Evolutionary conservation across 2,113 vertebrate genomes (phyloP), one percentile per base, ranked within the genome.

Genomic region (Sylvietta virens): DNA sequence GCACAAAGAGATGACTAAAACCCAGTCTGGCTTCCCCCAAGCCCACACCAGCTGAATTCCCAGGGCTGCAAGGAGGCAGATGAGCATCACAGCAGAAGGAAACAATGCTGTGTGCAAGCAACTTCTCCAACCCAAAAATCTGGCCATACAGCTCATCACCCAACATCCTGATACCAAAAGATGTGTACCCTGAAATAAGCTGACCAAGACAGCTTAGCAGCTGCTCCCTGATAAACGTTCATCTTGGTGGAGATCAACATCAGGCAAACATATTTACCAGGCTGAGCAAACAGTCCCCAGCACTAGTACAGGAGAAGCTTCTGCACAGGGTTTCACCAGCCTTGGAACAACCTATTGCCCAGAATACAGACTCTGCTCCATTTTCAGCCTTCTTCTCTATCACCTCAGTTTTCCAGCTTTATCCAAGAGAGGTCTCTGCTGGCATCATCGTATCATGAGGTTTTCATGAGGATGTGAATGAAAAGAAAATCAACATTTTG

Each of bases 151-250:
- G 30, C 51, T 85, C 74, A 92, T 54, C 45, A 86, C 33, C 31
- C 53, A 90, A 60, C 13, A 44, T 1, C 1, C 17, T 79, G 45
- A 45, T 23, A 82, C 4, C 8, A 11, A 53, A 13, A 90, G 51
- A 69, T 24, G 40, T 0, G 11, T 10, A 91, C 21, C 26, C 30
- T 0, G 1, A 77, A 54, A 2, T 1, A 51, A 74, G 73, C 35
- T 79, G 65, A 81, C 21, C 72, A 51, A 44, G 50, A 70, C 21
- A 74, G 47, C 21, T 11, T 60, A 81, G 35, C 24, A 81, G 53
- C 31, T 94, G 48, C 57, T 64, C n/a, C 37, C 57, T 23, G 37
- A 56, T 24, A 67, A 14, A 37, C 21, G 3, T 13, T 87, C 19
- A 47, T 54, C 27, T 39, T 18, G 14, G 27, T 56, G 21, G 9